Percentiles rank a stretch among this genome's conserved stretches.
These are phyloP conservation scores for Poecile atricapillus DNA, from an alignment of 2,113 vertebrate genomes.

Conservation along the genomic window DNA sequence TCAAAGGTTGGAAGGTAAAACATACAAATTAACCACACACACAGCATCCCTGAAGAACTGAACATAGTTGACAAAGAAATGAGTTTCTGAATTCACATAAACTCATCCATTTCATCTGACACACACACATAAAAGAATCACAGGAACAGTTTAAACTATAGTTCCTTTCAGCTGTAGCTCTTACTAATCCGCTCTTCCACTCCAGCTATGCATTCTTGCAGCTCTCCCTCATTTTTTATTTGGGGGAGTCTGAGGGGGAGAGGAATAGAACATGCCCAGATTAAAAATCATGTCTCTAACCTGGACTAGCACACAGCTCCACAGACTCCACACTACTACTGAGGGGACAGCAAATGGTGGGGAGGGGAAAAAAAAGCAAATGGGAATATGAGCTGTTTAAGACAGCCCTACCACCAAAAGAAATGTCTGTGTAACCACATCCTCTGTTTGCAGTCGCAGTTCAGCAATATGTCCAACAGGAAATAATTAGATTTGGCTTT, in stretches of 20 bases:
- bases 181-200: neutral
- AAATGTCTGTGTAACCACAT: conserved; percentile 46
- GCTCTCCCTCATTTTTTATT: neutral
- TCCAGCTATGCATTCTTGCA: neutral
- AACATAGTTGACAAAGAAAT: neutral
- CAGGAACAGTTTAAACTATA: neutral
- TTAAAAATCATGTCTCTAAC: neutral
- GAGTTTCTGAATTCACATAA: neutral
- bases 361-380: neutral
- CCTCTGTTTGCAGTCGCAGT: conserved; percentile 30
- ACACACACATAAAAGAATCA: neutral
- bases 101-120: neutral
- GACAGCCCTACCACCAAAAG: neutral
- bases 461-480: conserved; percentile 50
- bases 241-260: neutral
- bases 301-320: neutral
- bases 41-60: neutral
- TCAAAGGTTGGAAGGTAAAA: neutral
- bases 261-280: neutral
- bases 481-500: conserved; percentile 51
- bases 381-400: neutral
- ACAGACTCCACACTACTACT: neutral
- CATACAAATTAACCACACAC: neutral
- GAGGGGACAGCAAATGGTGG: neutral
- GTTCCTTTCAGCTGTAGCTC: neutral